Percentiles rank a stretch among this genome's conserved stretches.
Evolutionary conservation across 2,113 vertebrate species (phyloP).

Genomic region (Halichoeres trimaculatus): DNA sequence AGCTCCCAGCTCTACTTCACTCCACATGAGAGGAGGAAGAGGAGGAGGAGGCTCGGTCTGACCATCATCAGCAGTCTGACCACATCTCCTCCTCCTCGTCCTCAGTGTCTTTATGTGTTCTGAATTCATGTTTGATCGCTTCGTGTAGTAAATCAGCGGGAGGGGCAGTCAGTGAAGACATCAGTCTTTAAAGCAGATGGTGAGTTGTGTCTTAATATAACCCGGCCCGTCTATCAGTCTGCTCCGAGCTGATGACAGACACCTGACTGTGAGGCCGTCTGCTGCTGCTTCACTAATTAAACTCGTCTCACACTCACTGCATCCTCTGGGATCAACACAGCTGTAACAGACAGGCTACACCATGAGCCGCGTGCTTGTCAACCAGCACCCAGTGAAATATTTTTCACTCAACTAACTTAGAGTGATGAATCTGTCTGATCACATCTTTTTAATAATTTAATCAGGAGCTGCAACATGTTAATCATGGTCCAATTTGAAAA

Average conservation of each 20-base stretch:
- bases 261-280: constrained; percentile 62
- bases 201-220: constrained; percentile 21
- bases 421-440: not conserved
- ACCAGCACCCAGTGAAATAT: not conserved
- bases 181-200: constrained; percentile 55
- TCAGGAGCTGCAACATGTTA: too few relatives aligned
- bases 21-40: constrained; percentile 1
- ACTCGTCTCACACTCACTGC: constrained; percentile 29
- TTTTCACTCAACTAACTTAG: not conserved
- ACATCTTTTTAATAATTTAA: too few relatives aligned
- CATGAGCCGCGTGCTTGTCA: constrained; percentile 35
- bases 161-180: not conserved
- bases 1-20: not conserved
- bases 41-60: not conserved
- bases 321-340: constrained; percentile 38
- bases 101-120: not conserved
- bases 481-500: too few relatives aligned
- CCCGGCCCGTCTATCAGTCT: constrained; percentile 39
- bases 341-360: constrained; percentile 40
- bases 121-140: not conserved
- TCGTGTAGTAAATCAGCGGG: constrained; percentile 1
- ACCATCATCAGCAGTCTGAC: constrained; percentile 24
- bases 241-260: constrained; percentile 52
- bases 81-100: not conserved
- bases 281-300: constrained; percentile 49